These are phyloP conservation scores for Iphiclides podalirius DNA, from an alignment of 2,888 invertebrate species.

Conservation along the genomic window DNA sequence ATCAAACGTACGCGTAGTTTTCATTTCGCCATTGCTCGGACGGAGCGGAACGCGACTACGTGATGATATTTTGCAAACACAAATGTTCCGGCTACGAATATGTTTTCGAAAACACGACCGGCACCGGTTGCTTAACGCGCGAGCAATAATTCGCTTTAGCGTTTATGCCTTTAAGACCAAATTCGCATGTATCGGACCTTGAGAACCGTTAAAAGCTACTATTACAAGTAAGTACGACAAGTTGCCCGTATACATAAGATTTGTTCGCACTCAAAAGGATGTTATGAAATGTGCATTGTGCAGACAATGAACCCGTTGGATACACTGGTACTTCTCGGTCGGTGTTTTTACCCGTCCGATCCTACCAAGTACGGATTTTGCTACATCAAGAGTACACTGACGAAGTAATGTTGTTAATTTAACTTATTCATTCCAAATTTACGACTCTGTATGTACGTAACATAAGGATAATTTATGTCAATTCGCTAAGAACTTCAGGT, in stretches of 20 bases:
- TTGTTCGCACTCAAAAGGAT: constrained; percentile 2
- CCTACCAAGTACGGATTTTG: too few species aligned
- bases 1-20: constrained; percentile 12
- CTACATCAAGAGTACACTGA: too few species aligned
- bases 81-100: constrained; percentile 10
- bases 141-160: constrained; percentile 1
- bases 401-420: too few species aligned
- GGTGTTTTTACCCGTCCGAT: too few species aligned
- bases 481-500: too few species aligned
- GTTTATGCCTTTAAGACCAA: background rate
- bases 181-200: background rate
- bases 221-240: background rate
- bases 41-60: constrained; percentile 24
- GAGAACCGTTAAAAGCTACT: background rate
- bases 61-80: constrained; percentile 33
- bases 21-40: constrained; percentile 10
- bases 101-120: constrained; percentile 21
- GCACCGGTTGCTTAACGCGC: background rate
- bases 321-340: too few species aligned
- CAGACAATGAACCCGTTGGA: background rate
- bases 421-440: too few species aligned
- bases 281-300: constrained; percentile 6
- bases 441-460: too few species aligned
- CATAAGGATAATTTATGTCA: too few species aligned
- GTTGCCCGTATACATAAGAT: background rate